phyloP scores from a whole-genome alignment of 35 echinoderm and acorn worm species.

The Heliocidaris tuberculata region DNA sequence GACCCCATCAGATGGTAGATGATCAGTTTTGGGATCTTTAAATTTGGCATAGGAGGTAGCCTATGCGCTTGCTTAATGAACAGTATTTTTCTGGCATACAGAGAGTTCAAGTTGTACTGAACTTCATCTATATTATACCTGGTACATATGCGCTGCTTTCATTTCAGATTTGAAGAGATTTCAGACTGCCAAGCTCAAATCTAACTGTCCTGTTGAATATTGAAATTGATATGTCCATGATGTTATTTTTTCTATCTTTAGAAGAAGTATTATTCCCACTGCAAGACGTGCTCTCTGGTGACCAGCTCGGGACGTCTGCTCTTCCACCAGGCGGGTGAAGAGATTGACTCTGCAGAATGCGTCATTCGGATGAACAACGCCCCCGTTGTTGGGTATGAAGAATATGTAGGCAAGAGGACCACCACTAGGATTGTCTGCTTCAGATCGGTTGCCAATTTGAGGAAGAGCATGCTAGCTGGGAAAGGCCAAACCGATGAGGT shows the following conservation, averaged over 20 bases:
- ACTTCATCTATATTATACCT: too few species aligned
- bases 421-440: conserved; percentile 75
- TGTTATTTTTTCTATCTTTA: background rate
- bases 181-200: background rate
- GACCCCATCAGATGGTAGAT: too few species aligned
- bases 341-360: conserved; percentile 79
- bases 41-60: too few species aligned
- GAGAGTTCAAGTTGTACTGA: too few species aligned
- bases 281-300: conserved; percentile 77
- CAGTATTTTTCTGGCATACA: too few species aligned
- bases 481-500: conserved; percentile 26
- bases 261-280: conserved; percentile 38
- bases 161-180: background rate
- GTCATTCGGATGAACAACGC: conserved; percentile 96
- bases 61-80: too few species aligned
- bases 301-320: conserved; percentile 88
- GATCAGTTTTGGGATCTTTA: too few species aligned
- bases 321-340: conserved; percentile 57
- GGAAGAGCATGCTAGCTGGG: conserved; percentile 43
- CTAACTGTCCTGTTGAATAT: background rate
- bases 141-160: too few species aligned
- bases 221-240: background rate
- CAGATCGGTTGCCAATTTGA: conserved; percentile 61
- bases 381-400: conserved; percentile 59
- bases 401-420: conserved; percentile 82